These are phyloP conservation scores for Crotalus tigris DNA, from an alignment of 2,113 vertebrate genomes.

Conservation along the genomic window DNA sequence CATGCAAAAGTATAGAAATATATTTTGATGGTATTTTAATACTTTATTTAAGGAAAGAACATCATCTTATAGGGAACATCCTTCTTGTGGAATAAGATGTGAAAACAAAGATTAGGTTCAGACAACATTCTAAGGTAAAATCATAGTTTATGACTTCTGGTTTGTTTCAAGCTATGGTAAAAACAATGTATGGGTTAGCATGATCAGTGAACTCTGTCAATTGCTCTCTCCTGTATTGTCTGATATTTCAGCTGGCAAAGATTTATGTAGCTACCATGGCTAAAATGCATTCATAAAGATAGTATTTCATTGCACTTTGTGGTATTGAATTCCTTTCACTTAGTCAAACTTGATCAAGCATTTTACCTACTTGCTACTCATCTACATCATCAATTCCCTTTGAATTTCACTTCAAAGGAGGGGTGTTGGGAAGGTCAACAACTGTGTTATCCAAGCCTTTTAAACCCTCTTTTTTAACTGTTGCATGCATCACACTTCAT, in stretches of 20 bases:
- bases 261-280: not conserved
- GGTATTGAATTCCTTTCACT: not conserved
- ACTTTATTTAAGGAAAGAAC: not conserved
- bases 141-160: not conserved
- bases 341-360: not conserved
- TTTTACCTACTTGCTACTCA: not conserved
- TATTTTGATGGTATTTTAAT: not conserved
- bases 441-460: not conserved
- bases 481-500: not conserved
- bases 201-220: not conserved
- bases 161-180: not conserved
- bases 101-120: not conserved
- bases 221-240: not conserved
- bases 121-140: not conserved
- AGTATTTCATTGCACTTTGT: not conserved
- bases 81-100: not conserved
- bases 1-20: not conserved
- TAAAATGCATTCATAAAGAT: not conserved
- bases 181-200: not conserved
- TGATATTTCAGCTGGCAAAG: too few species aligned
- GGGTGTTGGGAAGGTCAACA: not conserved
- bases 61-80: not conserved
- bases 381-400: not conserved
- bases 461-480: not conserved
- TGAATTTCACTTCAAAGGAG: not conserved